Evolutionary conservation across 92 coral and sea anemone species (phyloP).

Genomic region (Meandrina meandrites): DNA sequence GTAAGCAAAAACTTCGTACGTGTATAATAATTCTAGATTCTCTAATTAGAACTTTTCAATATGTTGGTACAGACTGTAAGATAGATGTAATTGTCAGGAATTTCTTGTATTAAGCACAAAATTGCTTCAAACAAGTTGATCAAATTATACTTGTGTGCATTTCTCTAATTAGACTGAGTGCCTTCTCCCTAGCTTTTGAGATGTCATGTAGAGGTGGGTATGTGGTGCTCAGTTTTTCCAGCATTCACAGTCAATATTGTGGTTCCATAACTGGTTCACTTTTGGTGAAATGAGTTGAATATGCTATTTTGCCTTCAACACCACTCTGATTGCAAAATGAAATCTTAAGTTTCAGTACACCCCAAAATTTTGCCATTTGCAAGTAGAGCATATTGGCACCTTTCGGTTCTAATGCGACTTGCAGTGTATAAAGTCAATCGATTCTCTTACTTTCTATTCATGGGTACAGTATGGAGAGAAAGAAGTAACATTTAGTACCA

Average conservation of each 20-base stretch:
- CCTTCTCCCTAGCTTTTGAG: slow-evolving; percentile 50
- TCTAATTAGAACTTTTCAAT: background rate
- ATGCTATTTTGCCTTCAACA: background rate
- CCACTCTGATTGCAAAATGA: background rate
- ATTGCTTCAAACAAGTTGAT: slow-evolving; percentile 42
- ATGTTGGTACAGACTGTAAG: background rate
- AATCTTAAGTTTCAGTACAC: background rate
- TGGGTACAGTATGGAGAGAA: too few relatives aligned
- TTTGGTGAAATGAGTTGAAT: background rate
- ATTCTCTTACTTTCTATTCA: too few relatives aligned
- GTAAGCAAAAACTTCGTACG: background rate
- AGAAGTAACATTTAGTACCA: too few relatives aligned
- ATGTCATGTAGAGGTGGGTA: slow-evolving; percentile 67
- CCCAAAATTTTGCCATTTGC: background rate
- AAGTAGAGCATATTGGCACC: background rate
- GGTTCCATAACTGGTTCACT: background rate
- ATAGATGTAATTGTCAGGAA: background rate
- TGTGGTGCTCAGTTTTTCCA: slow-evolving; percentile 35
- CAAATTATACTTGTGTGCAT: slow-evolving; percentile 36
- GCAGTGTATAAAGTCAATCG: too few relatives aligned
- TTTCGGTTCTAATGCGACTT: too few relatives aligned
- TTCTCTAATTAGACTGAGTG: slow-evolving; percentile 49
- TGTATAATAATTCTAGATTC: background rate
- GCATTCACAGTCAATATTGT: background rate
- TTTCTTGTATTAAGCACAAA: background rate